Percentiles rank a stretch among this genome's conserved stretches.
Evolutionary conservation across 2,113 vertebrate species (phyloP).

Genomic region (Halcyon malimbica): DNA sequence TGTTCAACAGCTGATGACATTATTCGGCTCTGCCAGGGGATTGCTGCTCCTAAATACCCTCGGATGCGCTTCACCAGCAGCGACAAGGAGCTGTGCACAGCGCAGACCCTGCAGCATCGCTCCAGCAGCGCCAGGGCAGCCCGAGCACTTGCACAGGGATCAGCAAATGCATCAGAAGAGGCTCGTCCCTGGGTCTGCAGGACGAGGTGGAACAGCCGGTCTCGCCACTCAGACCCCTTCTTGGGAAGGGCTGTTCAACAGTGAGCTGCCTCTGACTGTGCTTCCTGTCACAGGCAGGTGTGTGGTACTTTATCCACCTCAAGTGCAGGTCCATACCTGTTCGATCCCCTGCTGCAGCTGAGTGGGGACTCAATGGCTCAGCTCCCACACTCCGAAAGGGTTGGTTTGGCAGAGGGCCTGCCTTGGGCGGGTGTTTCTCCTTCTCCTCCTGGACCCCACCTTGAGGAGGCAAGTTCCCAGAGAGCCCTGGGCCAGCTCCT

Average conservation of each 20-base stretch:
- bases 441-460: too few relatives aligned
- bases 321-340: background rate
- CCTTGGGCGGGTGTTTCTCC: background rate
- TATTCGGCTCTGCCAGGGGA: constrained; percentile 19
- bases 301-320: fast-evolving
- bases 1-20: constrained; percentile 31
- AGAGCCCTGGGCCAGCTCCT: background rate
- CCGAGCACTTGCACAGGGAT: background rate
- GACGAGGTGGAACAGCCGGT: fast-evolving
- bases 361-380: background rate
- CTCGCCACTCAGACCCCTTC: fast-evolving
- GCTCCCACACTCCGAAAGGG: fast-evolving
- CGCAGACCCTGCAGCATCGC: fast-evolving
- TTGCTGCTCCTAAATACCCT: background rate
- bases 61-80: background rate
- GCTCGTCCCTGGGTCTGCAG: background rate
- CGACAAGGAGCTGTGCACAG: background rate
- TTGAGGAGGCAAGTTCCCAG: fast-evolving
- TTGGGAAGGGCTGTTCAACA: background rate
- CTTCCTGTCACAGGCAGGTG: background rate
- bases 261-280: fast-evolving
- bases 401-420: background rate
- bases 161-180: background rate
- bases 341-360: background rate
- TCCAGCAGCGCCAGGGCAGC: fast-evolving